Evolutionary conservation across 2,797 vertebrate genomes (phyloP).

Genomic region (Danio tinwini): DNA sequence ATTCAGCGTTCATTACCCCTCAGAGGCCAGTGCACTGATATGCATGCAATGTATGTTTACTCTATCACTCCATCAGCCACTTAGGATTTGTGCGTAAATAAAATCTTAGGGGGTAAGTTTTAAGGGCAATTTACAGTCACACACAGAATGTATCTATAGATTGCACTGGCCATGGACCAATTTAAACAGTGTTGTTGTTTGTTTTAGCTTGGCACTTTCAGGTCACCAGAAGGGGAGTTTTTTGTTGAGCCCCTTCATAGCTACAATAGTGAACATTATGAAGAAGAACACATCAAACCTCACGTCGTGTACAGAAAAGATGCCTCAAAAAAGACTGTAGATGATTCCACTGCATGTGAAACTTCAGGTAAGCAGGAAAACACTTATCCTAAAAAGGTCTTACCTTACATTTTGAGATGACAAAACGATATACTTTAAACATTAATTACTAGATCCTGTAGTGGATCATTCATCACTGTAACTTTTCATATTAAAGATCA

Average conservation of each 20-base stretch:
- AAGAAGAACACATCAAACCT: slow-evolving; percentile 96
- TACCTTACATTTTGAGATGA: background rate
- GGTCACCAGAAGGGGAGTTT: slow-evolving; percentile 94
- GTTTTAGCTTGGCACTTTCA: slow-evolving; percentile 94
- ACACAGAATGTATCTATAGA: slow-evolving; percentile 49
- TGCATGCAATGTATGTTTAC: slow-evolving; percentile 64
- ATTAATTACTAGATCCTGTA: background rate
- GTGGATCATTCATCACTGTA: background rate
- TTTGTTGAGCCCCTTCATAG: slow-evolving; percentile 94
- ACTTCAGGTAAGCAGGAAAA: slow-evolving; percentile 85
- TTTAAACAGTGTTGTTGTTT: slow-evolving; percentile 49
- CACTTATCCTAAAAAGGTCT: background rate
- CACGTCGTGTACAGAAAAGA: slow-evolving; percentile 92
- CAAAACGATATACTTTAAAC: background rate
- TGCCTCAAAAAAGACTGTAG: slow-evolving; percentile 70
- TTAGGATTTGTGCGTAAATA: slow-evolving; percentile 44
- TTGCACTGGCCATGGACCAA: slow-evolving; percentile 48
- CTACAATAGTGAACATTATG: slow-evolving; percentile 84
- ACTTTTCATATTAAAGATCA: too few species aligned
- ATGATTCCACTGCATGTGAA: slow-evolving; percentile 80
- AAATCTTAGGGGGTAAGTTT: slow-evolving; percentile 24
- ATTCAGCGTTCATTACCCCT: slow-evolving; percentile 44
- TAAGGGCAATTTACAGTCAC: slow-evolving; percentile 56
- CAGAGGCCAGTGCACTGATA: slow-evolving; percentile 32
- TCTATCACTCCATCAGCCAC: slow-evolving; percentile 37